phyloP scores from a whole-genome alignment of 2,113 vertebrate genomes.

The Apteryx owenii region DNA sequence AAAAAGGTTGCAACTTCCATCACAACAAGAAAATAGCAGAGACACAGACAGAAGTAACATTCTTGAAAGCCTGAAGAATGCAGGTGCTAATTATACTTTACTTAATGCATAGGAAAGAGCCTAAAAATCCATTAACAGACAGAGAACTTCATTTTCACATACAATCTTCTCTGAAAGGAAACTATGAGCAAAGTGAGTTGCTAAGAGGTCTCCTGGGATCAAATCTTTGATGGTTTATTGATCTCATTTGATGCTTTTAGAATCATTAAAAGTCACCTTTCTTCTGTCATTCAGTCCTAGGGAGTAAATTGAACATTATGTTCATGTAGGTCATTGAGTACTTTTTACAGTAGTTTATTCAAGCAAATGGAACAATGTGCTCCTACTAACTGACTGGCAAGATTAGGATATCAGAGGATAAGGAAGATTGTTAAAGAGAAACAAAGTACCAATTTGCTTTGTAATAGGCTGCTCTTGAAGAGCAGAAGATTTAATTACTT shows the following conservation, averaged over 20 bases:
- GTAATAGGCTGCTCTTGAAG: not conserved
- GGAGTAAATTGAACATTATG: conserved; percentile 66
- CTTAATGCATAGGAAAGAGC: conserved; percentile 24
- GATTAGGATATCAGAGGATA: conserved; percentile 38
- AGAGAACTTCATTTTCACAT: conserved; percentile 66
- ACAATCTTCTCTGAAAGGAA: conserved; percentile 31
- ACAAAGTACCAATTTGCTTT: conserved; percentile 45
- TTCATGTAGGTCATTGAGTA: conserved; percentile 64
- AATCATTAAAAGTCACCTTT: conserved; percentile 74
- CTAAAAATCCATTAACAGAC: conserved; percentile 55
- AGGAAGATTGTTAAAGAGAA: conserved; percentile 34
- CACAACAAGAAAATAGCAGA: conserved; percentile 38
- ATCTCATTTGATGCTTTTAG: conserved; percentile 71
- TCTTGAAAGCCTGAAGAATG: conserved; percentile 51
- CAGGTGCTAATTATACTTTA: conserved; percentile 58
- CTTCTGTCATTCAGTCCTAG: conserved; percentile 63
- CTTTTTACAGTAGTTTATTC: conserved; percentile 66
- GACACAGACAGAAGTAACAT: conserved; percentile 21
- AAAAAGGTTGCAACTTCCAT: conserved; percentile 14
- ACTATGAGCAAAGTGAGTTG: conserved; percentile 45
- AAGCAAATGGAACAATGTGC: conserved; percentile 7
- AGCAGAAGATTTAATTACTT: conserved; percentile 42
- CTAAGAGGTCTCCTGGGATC: conserved; percentile 61
- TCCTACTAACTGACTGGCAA: conserved; percentile 22
- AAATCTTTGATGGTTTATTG: conserved; percentile 72